Conservation (phyloP, 2,113 vertebrate genomes). For the Amia ocellicauda region DNA sequence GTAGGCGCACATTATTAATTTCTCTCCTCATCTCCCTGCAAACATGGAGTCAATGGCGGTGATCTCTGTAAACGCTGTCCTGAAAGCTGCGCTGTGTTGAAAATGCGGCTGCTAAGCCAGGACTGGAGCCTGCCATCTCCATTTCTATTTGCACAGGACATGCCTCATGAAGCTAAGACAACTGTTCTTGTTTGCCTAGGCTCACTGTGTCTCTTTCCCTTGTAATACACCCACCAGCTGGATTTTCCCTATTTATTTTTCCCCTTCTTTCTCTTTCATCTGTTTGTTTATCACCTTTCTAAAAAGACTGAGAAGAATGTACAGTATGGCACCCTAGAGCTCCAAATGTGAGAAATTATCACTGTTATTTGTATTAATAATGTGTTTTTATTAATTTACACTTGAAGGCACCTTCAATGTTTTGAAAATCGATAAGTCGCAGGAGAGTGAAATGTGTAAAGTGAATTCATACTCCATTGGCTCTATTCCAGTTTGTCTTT, state of each 20-base stretch:
- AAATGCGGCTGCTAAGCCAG: slow-evolving; percentile 42
- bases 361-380: too few relatives aligned
- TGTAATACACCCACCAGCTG: slow-evolving; percentile 36
- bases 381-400: too few relatives aligned
- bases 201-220: slow-evolving; percentile 43
- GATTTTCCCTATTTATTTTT: background rate
- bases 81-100: slow-evolving; percentile 21
- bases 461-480: too few relatives aligned
- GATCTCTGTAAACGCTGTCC: slow-evolving; percentile 57
- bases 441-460: too few relatives aligned
- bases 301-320: slow-evolving; percentile 2
- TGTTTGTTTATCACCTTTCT: slow-evolving; percentile 18
- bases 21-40: slow-evolving; percentile 26
- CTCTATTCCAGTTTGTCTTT: too few relatives aligned
- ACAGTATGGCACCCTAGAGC: background rate
- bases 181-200: slow-evolving; percentile 64
- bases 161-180: slow-evolving; percentile 72
- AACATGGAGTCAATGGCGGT: slow-evolving; percentile 39
- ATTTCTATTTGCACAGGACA: slow-evolving; percentile 68
- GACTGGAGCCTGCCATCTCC: slow-evolving; percentile 57
- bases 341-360: too few relatives aligned
- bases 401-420: too few relatives aligned
- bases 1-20: slow-evolving; percentile 23
- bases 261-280: background rate
- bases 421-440: too few relatives aligned